These are phyloP conservation scores for Corvus cornix DNA, from an alignment of 2,113 vertebrate genomes.

Conservation along the genomic window DNA sequence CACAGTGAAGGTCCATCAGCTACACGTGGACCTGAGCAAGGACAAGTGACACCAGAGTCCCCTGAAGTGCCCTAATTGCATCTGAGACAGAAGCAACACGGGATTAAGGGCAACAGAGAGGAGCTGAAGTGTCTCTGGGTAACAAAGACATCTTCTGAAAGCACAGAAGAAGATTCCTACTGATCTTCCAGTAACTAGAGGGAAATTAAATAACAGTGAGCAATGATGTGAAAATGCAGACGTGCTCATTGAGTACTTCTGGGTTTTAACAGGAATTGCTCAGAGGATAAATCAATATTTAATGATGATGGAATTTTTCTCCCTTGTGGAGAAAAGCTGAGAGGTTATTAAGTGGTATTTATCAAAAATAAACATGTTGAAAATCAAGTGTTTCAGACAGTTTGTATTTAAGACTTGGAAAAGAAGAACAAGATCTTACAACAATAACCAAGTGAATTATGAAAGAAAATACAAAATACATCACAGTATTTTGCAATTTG, in stretches of 20 bases:
- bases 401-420: neutral
- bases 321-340: neutral
- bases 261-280: neutral
- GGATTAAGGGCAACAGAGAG: neutral
- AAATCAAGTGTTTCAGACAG: neutral
- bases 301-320: slow-evolving; percentile 8
- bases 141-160: neutral
- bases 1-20: neutral
- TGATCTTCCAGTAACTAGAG: neutral
- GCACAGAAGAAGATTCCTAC: neutral
- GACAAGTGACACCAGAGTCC: neutral
- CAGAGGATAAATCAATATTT: slow-evolving; percentile 37
- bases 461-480: neutral
- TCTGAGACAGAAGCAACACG: neutral
- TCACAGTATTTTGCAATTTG: neutral
- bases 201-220: neutral
- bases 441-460: neutral
- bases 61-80: neutral
- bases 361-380: slow-evolving; percentile 25
- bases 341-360: slow-evolving; percentile 33
- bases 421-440: neutral
- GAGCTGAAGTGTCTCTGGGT: neutral
- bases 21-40: accelerated
- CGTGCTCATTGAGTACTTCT: neutral
- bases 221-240: neutral